Conservation (phyloP, 1,140 invertebrate species). For the Aphelenchoides avenae region DNA sequence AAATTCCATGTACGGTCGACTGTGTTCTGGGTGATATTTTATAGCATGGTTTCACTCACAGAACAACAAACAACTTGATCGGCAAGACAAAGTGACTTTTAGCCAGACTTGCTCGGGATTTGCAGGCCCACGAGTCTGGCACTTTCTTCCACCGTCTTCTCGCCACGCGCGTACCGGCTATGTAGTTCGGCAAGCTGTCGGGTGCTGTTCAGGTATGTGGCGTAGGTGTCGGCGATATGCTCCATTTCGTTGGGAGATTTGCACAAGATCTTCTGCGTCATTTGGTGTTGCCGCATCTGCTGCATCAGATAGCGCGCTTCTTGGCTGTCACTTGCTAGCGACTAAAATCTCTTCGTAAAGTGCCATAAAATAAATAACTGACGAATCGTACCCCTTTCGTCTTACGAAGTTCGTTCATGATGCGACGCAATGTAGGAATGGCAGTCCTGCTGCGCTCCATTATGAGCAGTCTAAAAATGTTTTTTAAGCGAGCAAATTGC, state of each 20-base stretch:
- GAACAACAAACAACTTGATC: too few relatives aligned
- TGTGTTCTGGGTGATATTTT: too few relatives aligned
- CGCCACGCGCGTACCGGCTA: slow-evolving; percentile 27
- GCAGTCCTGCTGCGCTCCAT: slow-evolving; percentile 19
- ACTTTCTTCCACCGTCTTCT: slow-evolving; percentile 32
- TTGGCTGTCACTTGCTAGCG: slow-evolving; percentile 8
- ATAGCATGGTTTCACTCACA: too few relatives aligned
- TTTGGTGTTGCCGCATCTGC: slow-evolving; percentile 39
- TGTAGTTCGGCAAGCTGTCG: slow-evolving; percentile 37
- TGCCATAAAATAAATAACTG: not conserved
- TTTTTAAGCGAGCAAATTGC: too few relatives aligned
- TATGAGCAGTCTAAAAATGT: too few relatives aligned
- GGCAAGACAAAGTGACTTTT: too few relatives aligned
- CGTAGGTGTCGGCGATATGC: slow-evolving; percentile 32
- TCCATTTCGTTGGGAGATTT: slow-evolving; percentile 44
- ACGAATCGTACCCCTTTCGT: slow-evolving; percentile 14
- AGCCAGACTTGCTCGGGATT: too few relatives aligned
- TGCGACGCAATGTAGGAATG: slow-evolving; percentile 6
- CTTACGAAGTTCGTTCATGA: slow-evolving; percentile 13
- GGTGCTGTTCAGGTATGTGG: slow-evolving; percentile 37
- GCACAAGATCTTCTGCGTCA: slow-evolving; percentile 34
- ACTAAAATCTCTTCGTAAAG: slow-evolving; percentile 1
- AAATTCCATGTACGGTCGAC: too few relatives aligned
- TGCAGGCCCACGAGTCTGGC: slow-evolving; percentile 35
- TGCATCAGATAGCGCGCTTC: slow-evolving; percentile 22